Conservation (phyloP, 1,140 invertebrate species). For the Drosophila subobscura region DNA sequence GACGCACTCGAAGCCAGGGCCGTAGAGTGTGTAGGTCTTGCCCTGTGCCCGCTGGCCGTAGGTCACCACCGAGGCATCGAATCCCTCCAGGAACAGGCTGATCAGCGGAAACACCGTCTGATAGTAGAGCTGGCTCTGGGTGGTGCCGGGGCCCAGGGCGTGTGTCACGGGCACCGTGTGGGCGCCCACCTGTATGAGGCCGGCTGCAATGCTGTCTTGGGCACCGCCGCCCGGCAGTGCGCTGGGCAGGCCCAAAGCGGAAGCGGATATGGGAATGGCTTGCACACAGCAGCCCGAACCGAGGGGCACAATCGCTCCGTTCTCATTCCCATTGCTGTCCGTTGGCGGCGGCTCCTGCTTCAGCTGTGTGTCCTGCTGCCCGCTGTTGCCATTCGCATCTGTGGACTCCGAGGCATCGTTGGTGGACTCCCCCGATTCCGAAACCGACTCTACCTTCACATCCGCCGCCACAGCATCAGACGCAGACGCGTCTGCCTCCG, state of each 20-base stretch:
- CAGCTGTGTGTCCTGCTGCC: not conserved
- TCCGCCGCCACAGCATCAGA: not conserved
- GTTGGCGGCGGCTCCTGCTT: too few species aligned
- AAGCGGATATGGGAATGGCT: constrained; percentile 85
- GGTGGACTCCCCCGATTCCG: constrained; percentile 11
- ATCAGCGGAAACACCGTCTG: constrained; percentile 85
- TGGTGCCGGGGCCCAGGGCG: constrained; percentile 83
- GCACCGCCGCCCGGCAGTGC: constrained; percentile 61
- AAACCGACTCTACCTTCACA: not conserved
- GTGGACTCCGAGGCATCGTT: constrained; percentile 30
- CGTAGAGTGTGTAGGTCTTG: constrained; percentile 91
- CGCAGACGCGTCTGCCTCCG: not conserved
- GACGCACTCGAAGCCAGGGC: constrained; percentile 88
- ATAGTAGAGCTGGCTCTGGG: constrained; percentile 84
- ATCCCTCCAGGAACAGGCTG: constrained; percentile 87
- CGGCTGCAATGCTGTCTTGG: constrained; percentile 70
- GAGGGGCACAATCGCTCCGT: not conserved
- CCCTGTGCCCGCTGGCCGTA: constrained; percentile 91
- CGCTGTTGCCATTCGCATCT: constrained; percentile 49
- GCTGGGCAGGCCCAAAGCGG: constrained; percentile 83
- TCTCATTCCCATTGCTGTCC: constrained; percentile 48
- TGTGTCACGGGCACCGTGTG: constrained; percentile 81
- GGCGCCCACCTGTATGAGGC: constrained; percentile 75
- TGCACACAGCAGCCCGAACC: constrained; percentile 86
- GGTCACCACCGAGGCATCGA: constrained; percentile 90